Evolutionary conservation across 2,797 vertebrate species (phyloP).

Genomic region (Allobates femoralis): DNA sequence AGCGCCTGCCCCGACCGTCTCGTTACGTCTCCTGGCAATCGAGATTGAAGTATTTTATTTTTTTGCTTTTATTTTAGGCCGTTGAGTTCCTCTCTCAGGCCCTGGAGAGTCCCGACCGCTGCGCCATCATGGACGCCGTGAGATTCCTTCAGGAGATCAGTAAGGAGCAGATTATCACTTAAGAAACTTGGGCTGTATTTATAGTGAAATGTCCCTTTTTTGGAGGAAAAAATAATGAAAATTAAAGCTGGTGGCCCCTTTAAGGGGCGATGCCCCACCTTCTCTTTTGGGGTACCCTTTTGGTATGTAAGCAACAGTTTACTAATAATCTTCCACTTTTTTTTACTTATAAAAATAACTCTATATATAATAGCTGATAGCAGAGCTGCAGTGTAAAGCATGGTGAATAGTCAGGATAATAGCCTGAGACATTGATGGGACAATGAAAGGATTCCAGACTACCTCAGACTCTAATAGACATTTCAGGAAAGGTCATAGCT

Average conservation of each 20-base stretch:
- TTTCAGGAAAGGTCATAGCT: background rate
- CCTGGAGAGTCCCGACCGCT: constrained; percentile 87
- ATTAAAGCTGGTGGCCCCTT: no score
- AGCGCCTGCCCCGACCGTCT: background rate
- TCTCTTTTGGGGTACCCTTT: no score
- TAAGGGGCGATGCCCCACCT: no score
- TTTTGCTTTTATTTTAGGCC: constrained; percentile 75
- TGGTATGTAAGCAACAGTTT: no score
- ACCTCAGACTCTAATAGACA: background rate
- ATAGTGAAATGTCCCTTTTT: no score
- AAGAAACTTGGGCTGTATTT: no score
- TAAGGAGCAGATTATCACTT: constrained; percentile 66
- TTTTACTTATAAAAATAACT: no score
- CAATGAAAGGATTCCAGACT: background rate
- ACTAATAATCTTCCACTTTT: no score
- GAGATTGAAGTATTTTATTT: no score
- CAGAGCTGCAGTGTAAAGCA: background rate
- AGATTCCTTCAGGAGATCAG: constrained; percentile 88
- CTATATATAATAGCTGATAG: no score
- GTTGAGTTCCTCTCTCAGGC: constrained; percentile 94
- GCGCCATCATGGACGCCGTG: constrained; percentile 87
- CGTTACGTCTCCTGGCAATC: background rate
- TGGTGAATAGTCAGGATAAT: background rate
- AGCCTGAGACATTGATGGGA: background rate
- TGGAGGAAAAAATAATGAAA: no score